phyloP scores from a whole-genome alignment of 2,797 vertebrate genomes.

The Paguma larvata region DNA sequence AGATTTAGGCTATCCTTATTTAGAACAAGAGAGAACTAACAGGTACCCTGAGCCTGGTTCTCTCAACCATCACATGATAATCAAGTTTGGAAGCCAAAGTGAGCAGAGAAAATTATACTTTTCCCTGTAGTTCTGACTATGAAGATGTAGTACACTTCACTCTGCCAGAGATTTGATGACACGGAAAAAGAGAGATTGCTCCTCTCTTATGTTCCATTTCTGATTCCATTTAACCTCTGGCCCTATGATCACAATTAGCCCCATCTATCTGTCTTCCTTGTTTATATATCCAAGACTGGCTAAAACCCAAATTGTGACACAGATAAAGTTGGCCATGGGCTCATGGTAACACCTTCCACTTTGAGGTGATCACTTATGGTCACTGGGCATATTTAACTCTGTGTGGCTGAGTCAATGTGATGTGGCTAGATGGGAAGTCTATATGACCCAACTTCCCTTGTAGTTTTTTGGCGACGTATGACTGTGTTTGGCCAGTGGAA shows the following conservation, averaged over 20 bases:
- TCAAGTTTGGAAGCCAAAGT: background rate
- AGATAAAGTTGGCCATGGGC: background rate
- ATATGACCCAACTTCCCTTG: background rate
- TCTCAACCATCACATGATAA: background rate
- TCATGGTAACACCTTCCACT: background rate
- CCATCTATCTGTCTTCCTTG: background rate
- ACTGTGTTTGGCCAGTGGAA: background rate
- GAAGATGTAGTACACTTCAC: background rate
- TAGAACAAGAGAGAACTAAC: background rate
- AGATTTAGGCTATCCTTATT: background rate
- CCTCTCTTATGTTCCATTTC: background rate
- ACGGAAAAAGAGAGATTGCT: background rate
- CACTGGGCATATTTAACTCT: background rate
- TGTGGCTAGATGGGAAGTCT: background rate
- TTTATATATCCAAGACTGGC: background rate
- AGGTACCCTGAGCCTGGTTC: background rate
- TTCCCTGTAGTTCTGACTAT: background rate
- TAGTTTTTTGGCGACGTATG: background rate
- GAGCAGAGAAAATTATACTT: background rate
- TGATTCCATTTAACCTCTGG: background rate
- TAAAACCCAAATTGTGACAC: background rate
- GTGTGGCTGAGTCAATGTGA: background rate
- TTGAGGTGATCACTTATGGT: background rate
- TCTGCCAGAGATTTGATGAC: background rate
- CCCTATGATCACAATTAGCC: background rate